Percentiles rank a stretch among this genome's conserved stretches.
phyloP scores from a whole-genome alignment of 2,888 invertebrate species.

The Parnassius mnemosyne region DNA sequence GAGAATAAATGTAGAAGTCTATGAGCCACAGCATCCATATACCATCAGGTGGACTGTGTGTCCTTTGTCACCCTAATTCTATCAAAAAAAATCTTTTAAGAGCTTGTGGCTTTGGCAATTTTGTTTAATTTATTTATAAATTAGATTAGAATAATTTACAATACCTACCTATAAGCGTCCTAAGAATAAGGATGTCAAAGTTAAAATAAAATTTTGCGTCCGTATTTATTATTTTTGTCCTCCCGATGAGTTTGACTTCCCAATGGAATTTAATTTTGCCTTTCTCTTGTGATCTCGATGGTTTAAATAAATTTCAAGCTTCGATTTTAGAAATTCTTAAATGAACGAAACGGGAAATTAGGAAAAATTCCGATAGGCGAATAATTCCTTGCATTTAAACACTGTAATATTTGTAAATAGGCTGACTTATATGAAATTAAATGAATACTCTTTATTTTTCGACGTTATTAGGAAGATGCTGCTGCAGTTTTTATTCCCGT shows the following conservation, averaged over 20 bases:
- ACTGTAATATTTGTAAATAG: too few species aligned
- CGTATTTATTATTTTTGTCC: slow-evolving; percentile 16
- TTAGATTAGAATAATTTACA: background rate
- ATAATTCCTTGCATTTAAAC: too few species aligned
- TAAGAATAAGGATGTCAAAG: background rate
- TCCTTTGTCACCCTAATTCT: too few species aligned
- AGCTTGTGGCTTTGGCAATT: background rate
- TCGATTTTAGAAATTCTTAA: slow-evolving; percentile 30
- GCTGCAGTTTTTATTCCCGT: too few species aligned
- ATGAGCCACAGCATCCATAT: too few species aligned
- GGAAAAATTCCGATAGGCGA: background rate
- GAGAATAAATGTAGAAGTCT: too few species aligned
- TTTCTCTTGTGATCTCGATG: slow-evolving; percentile 36
- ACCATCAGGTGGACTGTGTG: too few species aligned
- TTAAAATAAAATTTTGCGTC: slow-evolving; percentile 14
- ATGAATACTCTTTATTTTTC: too few species aligned
- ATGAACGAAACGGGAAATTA: slow-evolving; percentile 10
- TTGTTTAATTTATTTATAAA: background rate
- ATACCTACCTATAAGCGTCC: background rate
- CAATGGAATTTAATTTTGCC: slow-evolving; percentile 43
- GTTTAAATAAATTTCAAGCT: slow-evolving; percentile 36
- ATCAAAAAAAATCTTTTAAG: too few species aligned
- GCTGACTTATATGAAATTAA: too few species aligned
- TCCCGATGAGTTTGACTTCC: slow-evolving; percentile 15
- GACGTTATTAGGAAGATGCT: too few species aligned